Evolutionary conservation across 1,140 invertebrate genomes (phyloP).

Genomic region (Delia radicum): DNA sequence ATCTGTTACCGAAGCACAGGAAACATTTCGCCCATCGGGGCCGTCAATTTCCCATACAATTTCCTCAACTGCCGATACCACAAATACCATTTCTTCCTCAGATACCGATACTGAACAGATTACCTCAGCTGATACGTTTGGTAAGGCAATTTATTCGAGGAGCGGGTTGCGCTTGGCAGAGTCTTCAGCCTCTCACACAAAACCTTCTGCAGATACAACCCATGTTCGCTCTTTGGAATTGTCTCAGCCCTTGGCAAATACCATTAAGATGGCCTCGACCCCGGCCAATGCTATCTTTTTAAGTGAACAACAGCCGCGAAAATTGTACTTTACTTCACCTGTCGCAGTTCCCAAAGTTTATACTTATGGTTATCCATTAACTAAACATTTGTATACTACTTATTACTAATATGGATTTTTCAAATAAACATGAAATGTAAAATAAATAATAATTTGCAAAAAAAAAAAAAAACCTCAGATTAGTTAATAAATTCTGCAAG

Average conservation of each 20-base stretch:
- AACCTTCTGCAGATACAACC: constrained; percentile 25
- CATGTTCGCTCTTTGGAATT: constrained; percentile 39
- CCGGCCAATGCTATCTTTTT: constrained; percentile 49
- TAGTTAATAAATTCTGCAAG: too few relatives aligned
- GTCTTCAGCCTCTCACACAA: constrained; percentile 23
- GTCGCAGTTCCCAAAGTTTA: constrained; percentile 20
- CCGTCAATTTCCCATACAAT: constrained; percentile 7
- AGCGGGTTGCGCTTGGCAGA: constrained; percentile 33
- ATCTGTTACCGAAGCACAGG: constrained; percentile 28
- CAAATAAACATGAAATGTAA: too few relatives aligned
- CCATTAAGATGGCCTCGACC: constrained; percentile 55
- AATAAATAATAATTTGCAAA: too few relatives aligned
- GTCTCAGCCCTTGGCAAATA: constrained; percentile 47
- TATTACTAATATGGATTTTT: too few relatives aligned
- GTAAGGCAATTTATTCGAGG: constrained; percentile 32
- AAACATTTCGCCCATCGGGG: background rate
- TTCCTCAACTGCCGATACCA: constrained; percentile 32
- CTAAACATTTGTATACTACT: background rate
- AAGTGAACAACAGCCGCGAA: constrained; percentile 32
- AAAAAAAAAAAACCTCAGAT: too few relatives aligned
- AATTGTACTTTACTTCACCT: background rate
- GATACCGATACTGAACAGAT: constrained; percentile 30
- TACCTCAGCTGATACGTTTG: constrained; percentile 30
- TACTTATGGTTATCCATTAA: constrained; percentile 23
- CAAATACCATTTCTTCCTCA: constrained; percentile 26